A percentile compares a stretch with the other conserved stretches of the same genome.
Evolutionary conservation across 2,888 invertebrate genomes (phyloP).

Genomic region (Panzeria rudis): DNA sequence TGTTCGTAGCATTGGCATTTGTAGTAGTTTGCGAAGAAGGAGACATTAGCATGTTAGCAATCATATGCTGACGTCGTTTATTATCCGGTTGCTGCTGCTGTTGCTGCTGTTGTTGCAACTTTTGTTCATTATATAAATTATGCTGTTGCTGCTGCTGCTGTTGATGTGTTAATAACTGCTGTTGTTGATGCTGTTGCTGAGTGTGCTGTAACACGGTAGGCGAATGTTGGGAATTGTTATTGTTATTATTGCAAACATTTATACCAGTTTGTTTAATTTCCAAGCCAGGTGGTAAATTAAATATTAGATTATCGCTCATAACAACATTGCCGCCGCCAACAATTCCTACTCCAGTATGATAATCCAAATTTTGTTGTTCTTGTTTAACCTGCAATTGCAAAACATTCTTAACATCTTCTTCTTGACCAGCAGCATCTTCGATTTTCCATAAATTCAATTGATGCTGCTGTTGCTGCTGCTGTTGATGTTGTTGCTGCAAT

Average conservation of each 20-base stretch:
- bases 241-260: constrained; percentile 51
- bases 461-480: constrained; percentile 72
- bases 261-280: constrained; percentile 79
- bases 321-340: constrained; percentile 72
- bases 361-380: constrained; percentile 80
- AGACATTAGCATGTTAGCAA: constrained; percentile 82
- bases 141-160: constrained; percentile 67
- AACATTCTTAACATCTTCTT: constrained; percentile 80
- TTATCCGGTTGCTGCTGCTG: constrained; percentile 75
- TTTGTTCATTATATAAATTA: constrained; percentile 72
- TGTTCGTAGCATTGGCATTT: constrained; percentile 63
- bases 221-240: constrained; percentile 56
- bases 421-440: constrained; percentile 75
- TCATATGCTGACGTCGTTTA: constrained; percentile 80
- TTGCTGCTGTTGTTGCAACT: constrained; percentile 72
- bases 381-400: constrained; percentile 81
- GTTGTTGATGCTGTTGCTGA: constrained; percentile 76
- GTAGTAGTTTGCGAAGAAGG: constrained; percentile 81
- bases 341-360: constrained; percentile 73
- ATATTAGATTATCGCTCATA: constrained; percentile 80
- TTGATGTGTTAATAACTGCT: constrained; percentile 47
- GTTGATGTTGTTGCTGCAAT: constrained; percentile 74
- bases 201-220: constrained; percentile 76
- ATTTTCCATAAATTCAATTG: constrained; percentile 79
- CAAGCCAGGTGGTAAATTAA: constrained; percentile 80